A percentile compares a stretch with the other conserved stretches of the same genome.
Evolutionary conservation across 2,113 vertebrate genomes (phyloP).

Genomic region (Petroica traversi): DNA sequence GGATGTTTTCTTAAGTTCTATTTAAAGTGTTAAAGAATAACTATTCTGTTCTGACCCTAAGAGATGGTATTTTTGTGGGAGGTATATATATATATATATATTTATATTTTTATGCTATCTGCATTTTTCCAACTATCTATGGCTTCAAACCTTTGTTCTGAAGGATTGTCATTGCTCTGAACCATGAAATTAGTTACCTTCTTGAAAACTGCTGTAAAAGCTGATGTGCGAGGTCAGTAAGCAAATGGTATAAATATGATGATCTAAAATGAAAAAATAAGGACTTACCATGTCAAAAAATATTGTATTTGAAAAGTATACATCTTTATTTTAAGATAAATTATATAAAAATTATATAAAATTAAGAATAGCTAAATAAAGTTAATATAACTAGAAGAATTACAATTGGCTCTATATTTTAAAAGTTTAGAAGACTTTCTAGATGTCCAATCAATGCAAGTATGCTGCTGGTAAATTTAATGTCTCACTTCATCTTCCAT

Average conservation of each 20-base stretch:
- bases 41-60: not conserved
- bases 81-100: not conserved
- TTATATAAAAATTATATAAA: not conserved
- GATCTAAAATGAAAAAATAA: not conserved
- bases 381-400: conserved; percentile 48
- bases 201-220: conserved; percentile 38
- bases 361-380: conserved; percentile 39
- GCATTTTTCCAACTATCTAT: conserved; percentile 11
- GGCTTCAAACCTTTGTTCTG: conserved; percentile 3
- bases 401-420: conserved; percentile 32
- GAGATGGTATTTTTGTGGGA: conserved; percentile 34
- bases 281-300: not conserved
- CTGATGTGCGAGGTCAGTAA: not conserved
- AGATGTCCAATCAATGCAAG: not conserved
- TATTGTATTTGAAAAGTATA: conserved; percentile 30
- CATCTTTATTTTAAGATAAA: conserved; percentile 48
- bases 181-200: conserved; percentile 13
- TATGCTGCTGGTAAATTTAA: not conserved
- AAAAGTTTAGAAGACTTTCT: not conserved
- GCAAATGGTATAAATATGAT: not conserved
- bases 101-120: conserved; percentile 12
- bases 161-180: conserved; percentile 8
- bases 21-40: not conserved
- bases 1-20: conserved; percentile 16
- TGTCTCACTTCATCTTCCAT: not conserved